Percentiles rank a stretch among this genome's conserved stretches.
These are phyloP conservation scores for Xestia c-nigrum DNA, from an alignment of 2,888 invertebrate species.

Conservation along the genomic window DNA sequence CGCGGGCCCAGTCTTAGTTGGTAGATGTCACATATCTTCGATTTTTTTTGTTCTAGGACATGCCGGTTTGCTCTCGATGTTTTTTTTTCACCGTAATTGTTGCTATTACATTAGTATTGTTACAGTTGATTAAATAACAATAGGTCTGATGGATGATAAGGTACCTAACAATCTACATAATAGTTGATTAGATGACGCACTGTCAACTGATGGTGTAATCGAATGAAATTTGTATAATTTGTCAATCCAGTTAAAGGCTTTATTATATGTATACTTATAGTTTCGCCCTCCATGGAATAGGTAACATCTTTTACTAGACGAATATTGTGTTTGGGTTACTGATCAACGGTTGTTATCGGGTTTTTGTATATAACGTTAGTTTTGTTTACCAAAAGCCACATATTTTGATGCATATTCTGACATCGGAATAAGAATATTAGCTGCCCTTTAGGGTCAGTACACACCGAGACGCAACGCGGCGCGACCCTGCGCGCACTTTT, in stretches of 20 bases:
- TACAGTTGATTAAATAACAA: constrained; percentile 12
- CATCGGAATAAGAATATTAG: no score
- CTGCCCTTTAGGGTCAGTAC: no score
- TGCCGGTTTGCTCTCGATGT: no score
- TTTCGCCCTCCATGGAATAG: background rate
- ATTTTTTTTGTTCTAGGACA: no score
- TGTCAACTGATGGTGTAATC: background rate
- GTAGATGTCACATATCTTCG: no score
- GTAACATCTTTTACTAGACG: background rate
- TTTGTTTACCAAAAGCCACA: background rate
- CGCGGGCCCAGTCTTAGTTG: no score
- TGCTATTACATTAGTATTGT: background rate
- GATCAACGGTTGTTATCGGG: background rate
- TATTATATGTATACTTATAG: no score
- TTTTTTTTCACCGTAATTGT: no score
- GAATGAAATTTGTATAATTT: background rate
- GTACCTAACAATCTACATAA: background rate
- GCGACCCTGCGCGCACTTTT: no score
- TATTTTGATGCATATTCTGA: no score
- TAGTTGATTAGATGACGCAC: background rate
- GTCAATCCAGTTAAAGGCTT: background rate
- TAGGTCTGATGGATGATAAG: background rate
- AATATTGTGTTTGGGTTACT: background rate
- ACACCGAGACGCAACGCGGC: no score
- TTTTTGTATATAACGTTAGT: background rate